These are phyloP conservation scores for Fukomys damarensis DNA, from an alignment of 2,113 vertebrate species.

Conservation along the genomic window DNA sequence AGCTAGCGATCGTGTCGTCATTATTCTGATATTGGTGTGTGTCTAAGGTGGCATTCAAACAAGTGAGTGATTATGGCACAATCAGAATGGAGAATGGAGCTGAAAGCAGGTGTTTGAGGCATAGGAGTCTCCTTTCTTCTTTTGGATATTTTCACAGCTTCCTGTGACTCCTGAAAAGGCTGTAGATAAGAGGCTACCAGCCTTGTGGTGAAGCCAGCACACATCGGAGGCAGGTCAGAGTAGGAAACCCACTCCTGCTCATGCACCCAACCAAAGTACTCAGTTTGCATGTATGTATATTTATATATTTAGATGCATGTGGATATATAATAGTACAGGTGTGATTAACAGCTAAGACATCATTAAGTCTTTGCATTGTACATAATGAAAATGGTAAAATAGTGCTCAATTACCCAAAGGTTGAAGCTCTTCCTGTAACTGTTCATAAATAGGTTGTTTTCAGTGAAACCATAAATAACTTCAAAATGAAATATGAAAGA, in stretches of 20 bases:
- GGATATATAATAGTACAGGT: no score
- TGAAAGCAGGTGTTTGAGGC: neutral
- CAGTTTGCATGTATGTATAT: no score
- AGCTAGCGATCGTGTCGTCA: neutral
- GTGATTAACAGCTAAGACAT: no score
- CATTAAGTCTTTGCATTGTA: no score
- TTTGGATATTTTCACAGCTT: neutral
- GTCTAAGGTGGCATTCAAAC: no score
- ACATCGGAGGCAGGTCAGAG: no score
- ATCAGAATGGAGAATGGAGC: neutral
- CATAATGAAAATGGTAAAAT: no score
- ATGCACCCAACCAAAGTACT: no score
- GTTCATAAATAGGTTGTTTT: neutral
- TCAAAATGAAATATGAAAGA: neutral
- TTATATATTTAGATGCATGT: no score
- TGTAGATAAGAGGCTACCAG: accelerated
- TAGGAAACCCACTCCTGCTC: no score
- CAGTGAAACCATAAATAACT: neutral
- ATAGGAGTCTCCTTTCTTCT: neutral
- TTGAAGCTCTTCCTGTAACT: neutral
- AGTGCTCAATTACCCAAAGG: neutral
- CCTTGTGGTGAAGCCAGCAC: neutral
- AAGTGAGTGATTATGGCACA: neutral
- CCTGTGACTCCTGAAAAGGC: neutral
- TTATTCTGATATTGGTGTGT: no score